Evolutionary conservation across 2,113 vertebrate genomes (phyloP).

Genomic region (Odontophorus gujanensis): DNA sequence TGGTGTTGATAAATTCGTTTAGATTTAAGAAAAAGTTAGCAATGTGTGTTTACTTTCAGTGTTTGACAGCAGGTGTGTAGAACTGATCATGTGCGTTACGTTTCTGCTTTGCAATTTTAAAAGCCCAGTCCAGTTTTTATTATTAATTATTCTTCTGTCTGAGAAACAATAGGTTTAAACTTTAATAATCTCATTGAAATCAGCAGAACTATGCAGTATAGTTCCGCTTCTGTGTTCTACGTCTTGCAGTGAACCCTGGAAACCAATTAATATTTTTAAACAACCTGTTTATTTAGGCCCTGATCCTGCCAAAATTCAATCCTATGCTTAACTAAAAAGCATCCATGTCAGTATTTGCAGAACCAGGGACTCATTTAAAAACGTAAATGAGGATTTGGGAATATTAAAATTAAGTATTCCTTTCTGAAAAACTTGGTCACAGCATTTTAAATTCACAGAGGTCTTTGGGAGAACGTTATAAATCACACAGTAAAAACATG

Average conservation of each 20-base stretch:
- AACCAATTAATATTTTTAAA: background rate
- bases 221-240: background rate
- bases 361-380: background rate
- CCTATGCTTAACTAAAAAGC: background rate
- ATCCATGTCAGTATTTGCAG: background rate
- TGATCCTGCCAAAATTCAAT: background rate
- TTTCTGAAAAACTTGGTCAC: background rate
- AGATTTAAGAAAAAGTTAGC: background rate
- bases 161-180: background rate
- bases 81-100: fast-evolving
- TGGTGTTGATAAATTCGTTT: background rate
- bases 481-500: conserved; percentile 40
- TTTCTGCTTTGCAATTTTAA: background rate
- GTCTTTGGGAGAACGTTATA: conserved; percentile 12
- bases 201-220: background rate
- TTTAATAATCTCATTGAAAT: background rate
- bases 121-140: background rate
- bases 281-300: background rate
- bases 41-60: background rate
- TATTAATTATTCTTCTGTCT: background rate
- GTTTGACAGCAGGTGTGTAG: background rate
- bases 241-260: background rate
- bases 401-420: background rate
- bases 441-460: background rate
- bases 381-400: background rate